Conservation (phyloP, 1,140 invertebrate species). For the Drosophila mojavensis region DNA sequence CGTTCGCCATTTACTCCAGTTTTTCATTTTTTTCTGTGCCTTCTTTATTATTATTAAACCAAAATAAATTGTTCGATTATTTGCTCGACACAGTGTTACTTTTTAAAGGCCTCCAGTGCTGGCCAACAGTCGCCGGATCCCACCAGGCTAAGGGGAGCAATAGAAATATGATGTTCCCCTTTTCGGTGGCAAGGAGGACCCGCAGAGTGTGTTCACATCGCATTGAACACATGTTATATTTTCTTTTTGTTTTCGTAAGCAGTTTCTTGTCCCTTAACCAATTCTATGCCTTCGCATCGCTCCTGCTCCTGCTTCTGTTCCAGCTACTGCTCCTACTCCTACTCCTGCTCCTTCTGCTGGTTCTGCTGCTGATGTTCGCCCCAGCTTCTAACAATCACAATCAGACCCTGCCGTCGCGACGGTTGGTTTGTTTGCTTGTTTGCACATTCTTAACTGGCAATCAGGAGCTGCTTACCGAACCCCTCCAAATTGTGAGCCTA, state of each 20-base stretch:
- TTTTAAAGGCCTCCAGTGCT: constrained; percentile 43
- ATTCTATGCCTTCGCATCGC: constrained; percentile 9
- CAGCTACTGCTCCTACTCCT: neutral
- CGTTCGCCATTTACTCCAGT: constrained; percentile 2
- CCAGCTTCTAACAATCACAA: constrained; percentile 40
- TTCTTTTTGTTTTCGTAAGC: constrained; percentile 63
- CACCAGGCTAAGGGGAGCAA: constrained; percentile 24
- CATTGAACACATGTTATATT: constrained; percentile 58
- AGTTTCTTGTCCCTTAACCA: constrained; percentile 32
- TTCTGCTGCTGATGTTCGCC: neutral
- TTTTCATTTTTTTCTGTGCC: neutral
- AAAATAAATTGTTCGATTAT: constrained; percentile 66
- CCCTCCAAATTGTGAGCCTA: constrained; percentile 12
- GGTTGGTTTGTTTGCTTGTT: constrained; percentile 60
- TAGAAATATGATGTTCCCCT: constrained; percentile 53
- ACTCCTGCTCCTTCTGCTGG: too few relatives aligned
- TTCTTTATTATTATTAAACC: constrained; percentile 63
- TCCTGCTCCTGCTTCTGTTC: neutral
- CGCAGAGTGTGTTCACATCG: constrained; percentile 17
- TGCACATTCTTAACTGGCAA: constrained; percentile 70
- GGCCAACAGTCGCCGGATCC: neutral
- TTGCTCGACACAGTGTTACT: constrained; percentile 66
- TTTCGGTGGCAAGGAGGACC: neutral
- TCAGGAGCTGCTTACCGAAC: constrained; percentile 34
- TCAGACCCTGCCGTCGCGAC: constrained; percentile 42